Conservation (phyloP, 1,140 invertebrate species). For the Cataglyphis hispanica region DNA sequence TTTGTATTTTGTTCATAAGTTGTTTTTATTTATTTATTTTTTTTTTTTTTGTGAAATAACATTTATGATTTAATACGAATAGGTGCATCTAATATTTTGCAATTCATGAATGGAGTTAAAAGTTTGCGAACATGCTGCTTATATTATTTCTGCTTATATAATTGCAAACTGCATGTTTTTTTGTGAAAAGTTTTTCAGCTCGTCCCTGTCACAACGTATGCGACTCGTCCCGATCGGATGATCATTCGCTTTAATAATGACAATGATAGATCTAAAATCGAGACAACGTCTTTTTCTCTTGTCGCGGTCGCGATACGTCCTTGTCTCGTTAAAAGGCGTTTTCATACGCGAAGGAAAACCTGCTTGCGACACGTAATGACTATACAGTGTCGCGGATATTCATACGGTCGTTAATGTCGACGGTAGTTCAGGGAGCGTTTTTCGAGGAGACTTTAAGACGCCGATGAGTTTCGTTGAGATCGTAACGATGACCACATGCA, state of each 20-base stretch:
- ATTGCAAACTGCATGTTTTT: background rate
- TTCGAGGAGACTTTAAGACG: background rate
- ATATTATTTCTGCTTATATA: background rate
- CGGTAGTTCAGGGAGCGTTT: constrained; percentile 30
- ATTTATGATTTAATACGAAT: background rate
- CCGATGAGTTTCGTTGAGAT: constrained; percentile 34
- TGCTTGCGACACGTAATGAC: constrained; percentile 31
- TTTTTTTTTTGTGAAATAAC: background rate
- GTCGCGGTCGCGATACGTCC: constrained; percentile 45
- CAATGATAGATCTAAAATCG: constrained; percentile 58
- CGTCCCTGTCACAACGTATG: constrained; percentile 50
- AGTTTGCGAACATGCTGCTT: background rate
- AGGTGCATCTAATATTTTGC: background rate
- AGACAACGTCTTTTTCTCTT: constrained; percentile 63
- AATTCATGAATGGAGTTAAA: background rate
- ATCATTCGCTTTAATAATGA: constrained; percentile 64
- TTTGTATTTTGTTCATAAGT: background rate
- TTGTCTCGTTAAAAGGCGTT: constrained; percentile 70
- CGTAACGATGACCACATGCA: background rate
- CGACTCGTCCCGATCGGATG: constrained; percentile 51
- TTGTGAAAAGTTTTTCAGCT: background rate
- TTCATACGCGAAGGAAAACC: constrained; percentile 60
- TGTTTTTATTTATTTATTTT: background rate
- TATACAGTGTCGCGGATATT: constrained; percentile 46
- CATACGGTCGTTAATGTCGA: constrained; percentile 42